Percentiles rank a stretch among this genome's conserved stretches.
These are phyloP conservation scores for Griposia aprilina DNA, from an alignment of 2,888 invertebrate species.

Conservation along the genomic window DNA sequence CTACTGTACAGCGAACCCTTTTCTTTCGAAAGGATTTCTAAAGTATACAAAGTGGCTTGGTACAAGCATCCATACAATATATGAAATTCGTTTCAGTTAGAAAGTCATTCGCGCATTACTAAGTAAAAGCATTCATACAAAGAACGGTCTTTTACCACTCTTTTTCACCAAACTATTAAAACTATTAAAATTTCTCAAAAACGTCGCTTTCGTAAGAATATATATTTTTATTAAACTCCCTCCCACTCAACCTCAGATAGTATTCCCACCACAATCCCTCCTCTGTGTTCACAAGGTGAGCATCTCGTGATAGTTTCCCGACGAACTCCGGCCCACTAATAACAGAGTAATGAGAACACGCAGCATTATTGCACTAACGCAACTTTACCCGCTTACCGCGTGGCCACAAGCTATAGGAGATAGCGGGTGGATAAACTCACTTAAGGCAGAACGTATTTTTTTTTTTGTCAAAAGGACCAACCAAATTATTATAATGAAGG, in stretches of 20 bases:
- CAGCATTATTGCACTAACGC: conserved; percentile 49
- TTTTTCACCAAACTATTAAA: neutral
- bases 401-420: conserved; percentile 14
- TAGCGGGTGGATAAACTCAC: conserved; percentile 16
- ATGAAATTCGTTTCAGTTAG: neutral
- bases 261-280: conserved; percentile 15
- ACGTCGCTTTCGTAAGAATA: neutral
- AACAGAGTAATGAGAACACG: conserved; percentile 57
- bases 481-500: neutral
- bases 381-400: conserved; percentile 40
- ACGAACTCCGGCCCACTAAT: conserved; percentile 47
- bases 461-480: neutral
- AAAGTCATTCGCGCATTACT: neutral
- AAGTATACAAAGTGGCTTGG: neutral
- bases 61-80: neutral
- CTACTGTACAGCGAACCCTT: neutral
- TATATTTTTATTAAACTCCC: neutral
- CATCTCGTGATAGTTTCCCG: conserved; percentile 15
- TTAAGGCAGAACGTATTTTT: neutral
- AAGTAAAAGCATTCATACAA: neutral
- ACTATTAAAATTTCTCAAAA: neutral
- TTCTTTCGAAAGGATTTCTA: neutral
- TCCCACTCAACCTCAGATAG: neutral
- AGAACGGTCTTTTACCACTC: neutral
- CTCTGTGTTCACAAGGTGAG: neutral